Evolutionary conservation across 2,888 invertebrate genomes (phyloP), one percentile per base, ranked within the genome.

Genomic region (Myathropa florea): DNA sequence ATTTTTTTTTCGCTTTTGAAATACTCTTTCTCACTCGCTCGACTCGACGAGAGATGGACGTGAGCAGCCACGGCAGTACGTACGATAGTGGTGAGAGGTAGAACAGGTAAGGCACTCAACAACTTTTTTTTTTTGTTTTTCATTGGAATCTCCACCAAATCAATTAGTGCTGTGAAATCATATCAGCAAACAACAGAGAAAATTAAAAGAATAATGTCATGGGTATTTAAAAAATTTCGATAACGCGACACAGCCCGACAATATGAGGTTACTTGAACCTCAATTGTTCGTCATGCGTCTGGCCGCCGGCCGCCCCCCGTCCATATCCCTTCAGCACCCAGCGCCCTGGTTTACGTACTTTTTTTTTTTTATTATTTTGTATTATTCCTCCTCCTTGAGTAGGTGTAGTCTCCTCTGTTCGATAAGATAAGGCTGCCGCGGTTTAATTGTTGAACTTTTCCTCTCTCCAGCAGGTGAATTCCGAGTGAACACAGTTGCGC

Each of bases 371-470:
- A 23, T 12, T 9, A 23, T 1, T 46, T 30, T 77, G 2, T 77
- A 23, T 28, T 14, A 4, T 67, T 30, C 28, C 57, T 57, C 57
- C 57, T 53, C 36, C 57, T 80, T 73, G 46, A 72, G 65, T 80
- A 73, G 63, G 67, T 81, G 55, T 36, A 65, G 72, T 61, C 73
- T 61, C 67, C 60, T 60, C 2, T 36, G 59, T n/a, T 68, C 39
- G 81, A 81, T 75, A 75, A 81, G 81, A 81, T 75, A 83, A 78
- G 61, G 30, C 53, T 75, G 71, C 39, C 33, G 81, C 46, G 14
- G 59, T 46, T 46, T 46, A 72, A 72, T 63, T 64, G 65, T 72
- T 71, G 53, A 57, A 28, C 18, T 60, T 63, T 64, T 57, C 18
- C 63, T 63, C 65, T 61, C 60, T 53, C 46, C 24, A 81, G 61